Conservation (phyloP, 1,140 invertebrate species). For the Drosophila saltans region DNA sequence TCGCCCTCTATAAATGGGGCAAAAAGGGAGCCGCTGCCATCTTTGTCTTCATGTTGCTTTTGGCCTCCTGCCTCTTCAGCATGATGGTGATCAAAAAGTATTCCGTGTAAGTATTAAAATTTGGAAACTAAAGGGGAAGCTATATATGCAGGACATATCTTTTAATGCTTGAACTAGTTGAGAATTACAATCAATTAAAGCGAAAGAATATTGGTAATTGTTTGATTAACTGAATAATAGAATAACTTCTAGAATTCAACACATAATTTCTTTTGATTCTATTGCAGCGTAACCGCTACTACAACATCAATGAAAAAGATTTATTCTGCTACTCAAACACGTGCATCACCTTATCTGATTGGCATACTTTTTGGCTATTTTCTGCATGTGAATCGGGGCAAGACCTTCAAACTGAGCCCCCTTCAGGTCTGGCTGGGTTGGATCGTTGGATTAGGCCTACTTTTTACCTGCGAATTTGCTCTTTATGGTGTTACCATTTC, state of each 20-base stretch:
- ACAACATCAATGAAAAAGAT: conserved; percentile 16
- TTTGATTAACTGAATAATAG: too few species aligned
- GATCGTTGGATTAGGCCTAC: conserved; percentile 48
- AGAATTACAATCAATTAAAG: too few species aligned
- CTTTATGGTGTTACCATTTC: conserved; percentile 50
- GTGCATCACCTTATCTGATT: conserved; percentile 53
- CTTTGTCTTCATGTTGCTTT: conserved; percentile 40
- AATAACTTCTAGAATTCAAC: too few species aligned
- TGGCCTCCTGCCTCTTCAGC: conserved; percentile 48
- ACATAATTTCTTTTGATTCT: neutral
- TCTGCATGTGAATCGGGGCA: conserved; percentile 34
- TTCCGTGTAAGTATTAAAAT: conserved; percentile 34
- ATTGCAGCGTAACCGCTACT: neutral
- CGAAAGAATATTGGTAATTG: too few species aligned
- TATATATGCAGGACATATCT: too few species aligned
- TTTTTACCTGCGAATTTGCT: conserved; percentile 61
- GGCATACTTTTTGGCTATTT: conserved; percentile 60
- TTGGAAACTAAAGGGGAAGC: too few species aligned
- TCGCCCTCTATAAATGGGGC: conserved; percentile 86
- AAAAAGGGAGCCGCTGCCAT: conserved; percentile 44
- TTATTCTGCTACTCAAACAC: conserved; percentile 50
- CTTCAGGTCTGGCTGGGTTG: conserved; percentile 27
- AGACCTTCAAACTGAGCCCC: conserved; percentile 25
- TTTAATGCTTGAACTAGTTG: too few species aligned
- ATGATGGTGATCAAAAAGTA: conserved; percentile 50